Evolutionary conservation across 2,888 invertebrate species (phyloP).

Genomic region (Tachina fera): DNA sequence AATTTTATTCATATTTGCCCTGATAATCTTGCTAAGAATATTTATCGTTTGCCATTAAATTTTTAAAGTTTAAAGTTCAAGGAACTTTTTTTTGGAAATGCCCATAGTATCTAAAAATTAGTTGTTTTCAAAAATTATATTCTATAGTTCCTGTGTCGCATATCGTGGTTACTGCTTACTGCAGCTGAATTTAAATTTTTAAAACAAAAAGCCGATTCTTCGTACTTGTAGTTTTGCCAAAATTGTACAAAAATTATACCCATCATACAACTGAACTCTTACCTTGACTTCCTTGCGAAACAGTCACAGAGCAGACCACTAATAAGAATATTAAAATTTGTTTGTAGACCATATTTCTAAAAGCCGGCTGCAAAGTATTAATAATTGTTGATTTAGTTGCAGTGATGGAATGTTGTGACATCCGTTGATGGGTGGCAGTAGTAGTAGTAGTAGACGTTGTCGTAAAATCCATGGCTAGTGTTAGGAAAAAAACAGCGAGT

Average conservation of each 20-base stretch:
- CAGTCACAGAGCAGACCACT: conserved; percentile 31
- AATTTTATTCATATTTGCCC: too few relatives aligned
- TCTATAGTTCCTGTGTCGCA: too few relatives aligned
- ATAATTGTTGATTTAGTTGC: conserved; percentile 17
- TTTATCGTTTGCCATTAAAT: too few relatives aligned
- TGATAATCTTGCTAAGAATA: too few relatives aligned
- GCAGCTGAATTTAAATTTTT: too few relatives aligned
- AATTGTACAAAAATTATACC: background rate
- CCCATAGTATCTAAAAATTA: too few relatives aligned
- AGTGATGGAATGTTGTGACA: conserved; percentile 49
- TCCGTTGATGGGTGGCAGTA: conserved; percentile 1
- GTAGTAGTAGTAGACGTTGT: background rate
- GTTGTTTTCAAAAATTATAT: too few relatives aligned
- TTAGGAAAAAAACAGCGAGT: conserved; percentile 8
- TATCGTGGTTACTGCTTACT: too few relatives aligned
- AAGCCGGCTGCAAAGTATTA: conserved; percentile 23
- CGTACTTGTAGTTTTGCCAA: too few relatives aligned
- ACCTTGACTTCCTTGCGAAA: conserved; percentile 76
- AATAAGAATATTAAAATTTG: conserved; percentile 31
- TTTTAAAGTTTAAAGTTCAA: too few relatives aligned
- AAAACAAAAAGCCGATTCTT: too few relatives aligned
- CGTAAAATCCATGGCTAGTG: conserved; percentile 34
- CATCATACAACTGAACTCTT: conserved; percentile 42
- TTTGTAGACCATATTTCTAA: conserved; percentile 8
- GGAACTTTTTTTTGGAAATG: too few relatives aligned